Conservation (phyloP, 2,888 invertebrate genomes). For the Aleiodes testaceus region DNA sequence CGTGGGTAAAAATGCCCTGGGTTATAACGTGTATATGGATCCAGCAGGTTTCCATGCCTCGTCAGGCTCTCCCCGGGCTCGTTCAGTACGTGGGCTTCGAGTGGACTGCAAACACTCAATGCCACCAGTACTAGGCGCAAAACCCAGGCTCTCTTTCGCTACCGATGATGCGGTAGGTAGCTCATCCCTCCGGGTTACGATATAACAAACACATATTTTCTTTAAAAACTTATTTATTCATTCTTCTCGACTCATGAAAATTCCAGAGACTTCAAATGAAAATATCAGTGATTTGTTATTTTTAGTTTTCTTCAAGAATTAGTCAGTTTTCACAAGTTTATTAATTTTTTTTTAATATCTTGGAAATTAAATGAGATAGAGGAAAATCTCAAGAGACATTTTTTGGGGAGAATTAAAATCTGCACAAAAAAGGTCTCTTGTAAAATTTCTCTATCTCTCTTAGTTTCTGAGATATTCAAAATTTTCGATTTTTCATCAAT, state of each 20-base stretch:
- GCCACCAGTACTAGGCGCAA: constrained; percentile 56
- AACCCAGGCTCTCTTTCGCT: constrained; percentile 53
- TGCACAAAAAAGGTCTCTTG: no score
- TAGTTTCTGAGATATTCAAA: no score
- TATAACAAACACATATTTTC: constrained; percentile 24
- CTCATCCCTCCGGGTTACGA: neutral
- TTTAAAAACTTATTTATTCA: constrained; percentile 8
- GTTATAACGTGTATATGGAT: constrained; percentile 28
- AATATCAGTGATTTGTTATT: constrained; percentile 24
- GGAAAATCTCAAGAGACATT: no score
- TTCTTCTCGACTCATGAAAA: neutral
- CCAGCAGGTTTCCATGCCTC: constrained; percentile 43
- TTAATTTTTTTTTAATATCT: no score
- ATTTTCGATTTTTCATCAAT: no score
- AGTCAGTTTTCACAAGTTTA: no score
- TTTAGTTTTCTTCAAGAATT: constrained; percentile 4
- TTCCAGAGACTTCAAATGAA: no score
- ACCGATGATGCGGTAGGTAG: constrained; percentile 53
- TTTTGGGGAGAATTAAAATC: no score
- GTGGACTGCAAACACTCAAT: constrained; percentile 73
- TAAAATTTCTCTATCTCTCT: no score
- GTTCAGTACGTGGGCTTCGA: constrained; percentile 69
- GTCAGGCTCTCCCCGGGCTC: constrained; percentile 60
- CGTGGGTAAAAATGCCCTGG: constrained; percentile 32
- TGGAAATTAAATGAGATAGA: no score